phyloP scores from a whole-genome alignment of 1,140 invertebrate species.

The Rhagoletis pomonella region DNA sequence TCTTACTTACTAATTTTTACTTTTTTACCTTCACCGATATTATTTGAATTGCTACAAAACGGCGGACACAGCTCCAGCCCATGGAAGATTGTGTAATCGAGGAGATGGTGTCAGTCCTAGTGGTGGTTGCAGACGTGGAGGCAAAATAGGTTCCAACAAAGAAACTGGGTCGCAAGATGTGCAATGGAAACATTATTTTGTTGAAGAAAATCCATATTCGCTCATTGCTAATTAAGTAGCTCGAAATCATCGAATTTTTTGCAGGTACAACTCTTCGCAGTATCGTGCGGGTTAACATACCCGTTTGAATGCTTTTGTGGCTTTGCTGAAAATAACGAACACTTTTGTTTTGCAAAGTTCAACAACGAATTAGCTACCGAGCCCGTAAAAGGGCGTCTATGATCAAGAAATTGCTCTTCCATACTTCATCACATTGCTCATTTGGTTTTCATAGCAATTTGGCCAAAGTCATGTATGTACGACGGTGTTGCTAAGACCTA shows the following conservation, averaged over 20 bases:
- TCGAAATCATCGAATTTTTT: constrained; percentile 99
- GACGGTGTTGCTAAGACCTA: constrained; percentile 98
- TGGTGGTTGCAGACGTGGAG: constrained; percentile 89
- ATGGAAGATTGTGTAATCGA: constrained; percentile 92
- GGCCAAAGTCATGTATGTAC: constrained; percentile 97
- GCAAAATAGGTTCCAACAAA: constrained; percentile 99
- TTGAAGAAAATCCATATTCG: constrained; percentile 99
- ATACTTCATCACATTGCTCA: constrained; percentile 96
- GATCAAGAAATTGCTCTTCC: constrained; percentile 97
- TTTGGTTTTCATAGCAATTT: constrained; percentile 99
- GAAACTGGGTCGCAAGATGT: constrained; percentile 96
- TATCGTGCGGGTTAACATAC: constrained; percentile 99
- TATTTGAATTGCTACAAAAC: constrained; percentile 82
- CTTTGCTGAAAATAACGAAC: constrained; percentile 98
- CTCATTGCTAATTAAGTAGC: constrained; percentile 99
- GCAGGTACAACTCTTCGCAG: constrained; percentile 94
- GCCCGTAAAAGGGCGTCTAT: constrained; percentile 99
- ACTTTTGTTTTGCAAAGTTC: constrained; percentile 99
- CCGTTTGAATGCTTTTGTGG: constrained; percentile 96
- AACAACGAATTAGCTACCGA: constrained; percentile 99
- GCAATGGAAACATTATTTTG: constrained; percentile 95
- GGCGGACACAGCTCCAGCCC: constrained; percentile 96
- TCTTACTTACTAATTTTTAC: too few relatives aligned
- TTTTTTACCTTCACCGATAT: too few relatives aligned
- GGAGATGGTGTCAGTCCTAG: constrained; percentile 86